Evolutionary conservation across 92 coral and sea anemone genomes (phyloP), one percentile per base, ranked within the genome.

Genomic region (Zoanthus solanderi): DNA sequence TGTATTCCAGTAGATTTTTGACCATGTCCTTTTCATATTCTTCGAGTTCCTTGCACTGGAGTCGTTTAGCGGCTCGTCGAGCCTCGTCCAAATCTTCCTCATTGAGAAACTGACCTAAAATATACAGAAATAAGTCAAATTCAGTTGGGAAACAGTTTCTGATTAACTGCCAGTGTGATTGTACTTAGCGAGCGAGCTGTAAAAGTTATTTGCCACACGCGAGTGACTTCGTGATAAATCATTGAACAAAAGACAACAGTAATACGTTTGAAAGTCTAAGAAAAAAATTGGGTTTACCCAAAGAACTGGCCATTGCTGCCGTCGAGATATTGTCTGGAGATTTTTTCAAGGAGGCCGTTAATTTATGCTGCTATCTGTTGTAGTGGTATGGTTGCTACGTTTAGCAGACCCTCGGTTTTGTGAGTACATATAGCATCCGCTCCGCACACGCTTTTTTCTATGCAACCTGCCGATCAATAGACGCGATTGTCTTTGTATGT

Each of bases 1-100:
- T 97, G 79, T 75, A 94, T 71, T 97, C 98, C 89, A 97, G 73
- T 57, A 97, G 93, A 79, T 94, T 95, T 23, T 67, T 89, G 9
- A 97, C 90, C 99, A 97, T 97, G 74, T 90, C 89, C 65, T 96
- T 94, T 54, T 97, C 98, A 88, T 97, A 95, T 12, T 94, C 98
- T 34, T 88, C 95, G 2, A 96, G 94, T 30, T 90, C 90, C 17
- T 76, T 86, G 81, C 13, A 89, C 77, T 92, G 85, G 52, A 97
- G 91, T 79, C 94, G 90, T 86, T 94, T 97, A 46, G 96, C 98
- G 72, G 94, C 90, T 15, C 98, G 91, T 75, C 95, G 94, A 14
- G 99, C 98, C 56, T 95, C 96, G 88, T 97, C 99, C 44, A 97
- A 88, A 78, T 97, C 98, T 74, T 95, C 99, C 83, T 97, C 98